A percentile compares a stretch with the other conserved stretches of the same genome.
Evolutionary conservation across 2,113 vertebrate species (phyloP).

Genomic region (Hippocampus comes): DNA sequence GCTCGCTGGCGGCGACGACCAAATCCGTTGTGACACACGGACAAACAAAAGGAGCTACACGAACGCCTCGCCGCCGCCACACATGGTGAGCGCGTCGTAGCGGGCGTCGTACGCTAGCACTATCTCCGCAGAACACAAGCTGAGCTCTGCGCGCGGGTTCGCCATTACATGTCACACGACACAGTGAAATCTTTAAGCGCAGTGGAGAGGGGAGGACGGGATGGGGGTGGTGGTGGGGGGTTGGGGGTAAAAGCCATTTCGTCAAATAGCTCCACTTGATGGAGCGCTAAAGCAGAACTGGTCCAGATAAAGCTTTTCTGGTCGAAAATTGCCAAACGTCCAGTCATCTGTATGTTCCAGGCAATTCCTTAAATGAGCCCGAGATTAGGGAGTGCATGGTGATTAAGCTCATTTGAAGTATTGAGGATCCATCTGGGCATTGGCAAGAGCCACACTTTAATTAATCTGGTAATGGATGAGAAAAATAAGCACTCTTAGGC

Average conservation of each 20-base stretch:
- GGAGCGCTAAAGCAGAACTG: slow-evolving; percentile 43
- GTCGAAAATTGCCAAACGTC: slow-evolving; percentile 63
- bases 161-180: slow-evolving; percentile 67
- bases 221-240: not conserved
- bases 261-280: slow-evolving; percentile 57
- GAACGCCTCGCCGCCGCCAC: slow-evolving; percentile 43
- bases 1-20: slow-evolving; percentile 59
- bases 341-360: slow-evolving; percentile 64
- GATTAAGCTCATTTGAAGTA: slow-evolving; percentile 78
- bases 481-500: slow-evolving; percentile 73
- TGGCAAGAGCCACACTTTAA: slow-evolving; percentile 74
- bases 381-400: slow-evolving; percentile 74
- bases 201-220: slow-evolving; percentile 7
- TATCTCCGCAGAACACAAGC: slow-evolving; percentile 65
- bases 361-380: slow-evolving; percentile 73
- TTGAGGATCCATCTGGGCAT: slow-evolving; percentile 74
- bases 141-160: slow-evolving; percentile 38
- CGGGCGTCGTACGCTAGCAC: slow-evolving; percentile 31
- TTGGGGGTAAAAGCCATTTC: slow-evolving; percentile 23
- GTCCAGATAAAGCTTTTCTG: slow-evolving; percentile 58
- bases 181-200: slow-evolving; percentile 65
- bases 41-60: slow-evolving; percentile 68
- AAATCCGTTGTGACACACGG: slow-evolving; percentile 71
- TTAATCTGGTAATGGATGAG: slow-evolving; percentile 77
- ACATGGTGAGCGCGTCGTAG: slow-evolving; percentile 32